These are phyloP conservation scores for Microtus pennsylvanicus DNA, from an alignment of 2,113 vertebrate species.

Conservation along the genomic window DNA sequence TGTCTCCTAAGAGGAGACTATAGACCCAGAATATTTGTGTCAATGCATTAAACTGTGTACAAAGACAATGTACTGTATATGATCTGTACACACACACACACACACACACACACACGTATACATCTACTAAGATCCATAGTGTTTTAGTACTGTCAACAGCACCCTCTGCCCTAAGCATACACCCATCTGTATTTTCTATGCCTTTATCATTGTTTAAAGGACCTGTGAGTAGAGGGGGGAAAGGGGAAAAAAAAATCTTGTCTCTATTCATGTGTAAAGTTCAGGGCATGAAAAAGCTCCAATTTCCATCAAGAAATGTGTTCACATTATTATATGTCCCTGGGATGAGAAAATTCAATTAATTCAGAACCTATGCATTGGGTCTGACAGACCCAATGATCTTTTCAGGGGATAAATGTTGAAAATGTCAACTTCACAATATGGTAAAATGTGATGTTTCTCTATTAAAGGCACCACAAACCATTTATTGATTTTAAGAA, in stretches of 20 bases:
- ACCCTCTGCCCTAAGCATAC: not conserved
- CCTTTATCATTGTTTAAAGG: not conserved
- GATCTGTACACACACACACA: not conserved
- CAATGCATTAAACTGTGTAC: not conserved
- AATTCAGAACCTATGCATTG: conserved; percentile 55
- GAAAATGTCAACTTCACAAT: conserved; percentile 71
- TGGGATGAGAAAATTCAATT: conserved; percentile 56
- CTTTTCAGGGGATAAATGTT: conserved; percentile 67
- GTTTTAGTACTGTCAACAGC: not conserved
- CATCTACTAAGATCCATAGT: not conserved
- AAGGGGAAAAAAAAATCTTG: not conserved
- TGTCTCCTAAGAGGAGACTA: not conserved
- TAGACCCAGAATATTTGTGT: not conserved
- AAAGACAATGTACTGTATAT: not conserved
- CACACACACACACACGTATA: not conserved
- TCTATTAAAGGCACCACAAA: conserved; percentile 70
- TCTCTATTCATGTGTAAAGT: conserved; percentile 20
- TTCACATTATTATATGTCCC: conserved; percentile 59
- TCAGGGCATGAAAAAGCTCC: conserved; percentile 31
- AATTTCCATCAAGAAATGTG: conserved; percentile 64
- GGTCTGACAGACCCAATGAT: conserved; percentile 61
- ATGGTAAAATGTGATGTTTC: conserved; percentile 72
- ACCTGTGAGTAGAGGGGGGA: not conserved
- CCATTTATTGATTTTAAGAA: conserved; percentile 76
- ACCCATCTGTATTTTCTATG: not conserved